These are phyloP conservation scores for Rhyacophila brunnea DNA, from an alignment of 1,140 invertebrate genomes.

Conservation along the genomic window DNA sequence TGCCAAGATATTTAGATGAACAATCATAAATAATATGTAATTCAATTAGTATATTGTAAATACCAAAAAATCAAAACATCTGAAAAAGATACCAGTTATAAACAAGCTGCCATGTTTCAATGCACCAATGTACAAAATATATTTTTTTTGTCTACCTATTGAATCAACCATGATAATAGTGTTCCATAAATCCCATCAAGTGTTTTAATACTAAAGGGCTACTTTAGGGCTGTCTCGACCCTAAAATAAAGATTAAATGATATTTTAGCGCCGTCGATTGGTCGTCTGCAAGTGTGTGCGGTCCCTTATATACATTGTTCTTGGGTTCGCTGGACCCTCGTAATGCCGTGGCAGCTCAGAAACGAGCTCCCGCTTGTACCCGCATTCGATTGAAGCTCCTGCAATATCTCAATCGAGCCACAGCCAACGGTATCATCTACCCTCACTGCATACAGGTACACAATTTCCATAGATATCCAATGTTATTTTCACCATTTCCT, in stretches of 20 bases:
- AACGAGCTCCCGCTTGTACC: constrained; percentile 72
- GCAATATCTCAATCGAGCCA: constrained; percentile 77
- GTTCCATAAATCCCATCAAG: too few species aligned
- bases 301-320: constrained; percentile 75
- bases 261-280: constrained; percentile 71
- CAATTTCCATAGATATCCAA: constrained; percentile 7
- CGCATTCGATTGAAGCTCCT: constrained; percentile 82
- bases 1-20: too few species aligned
- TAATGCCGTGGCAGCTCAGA: constrained; percentile 22
- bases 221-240: too few species aligned
- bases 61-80: too few species aligned
- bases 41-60: too few species aligned
- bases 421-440: constrained; percentile 75
- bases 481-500: too few species aligned
- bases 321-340: constrained; percentile 62
- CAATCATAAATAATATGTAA: too few species aligned
- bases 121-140: neutral
- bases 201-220: neutral
- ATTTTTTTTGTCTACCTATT: neutral
- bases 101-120: too few species aligned
- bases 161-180: too few species aligned
- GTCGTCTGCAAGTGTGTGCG: constrained; percentile 65
- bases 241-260: neutral
- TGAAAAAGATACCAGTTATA: too few species aligned
- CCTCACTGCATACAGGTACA: constrained; percentile 76